Evolutionary conservation across 64 coral and sea anemone species (phyloP).

Genomic region (Porites lutea): DNA sequence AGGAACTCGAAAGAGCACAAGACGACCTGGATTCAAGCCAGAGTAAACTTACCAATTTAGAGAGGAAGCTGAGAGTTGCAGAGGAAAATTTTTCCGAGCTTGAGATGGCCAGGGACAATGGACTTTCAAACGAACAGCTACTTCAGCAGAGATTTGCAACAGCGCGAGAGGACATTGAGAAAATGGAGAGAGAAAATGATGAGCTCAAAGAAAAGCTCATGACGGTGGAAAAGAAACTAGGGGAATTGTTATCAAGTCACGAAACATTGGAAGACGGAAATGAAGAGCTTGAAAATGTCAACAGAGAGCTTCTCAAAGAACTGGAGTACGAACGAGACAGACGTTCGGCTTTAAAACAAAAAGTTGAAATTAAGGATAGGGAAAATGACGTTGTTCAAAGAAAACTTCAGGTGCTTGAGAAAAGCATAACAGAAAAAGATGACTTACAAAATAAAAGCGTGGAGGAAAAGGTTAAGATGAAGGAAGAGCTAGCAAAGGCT

Average conservation of each 20-base stretch:
- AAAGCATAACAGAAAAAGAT: conserved; percentile 69
- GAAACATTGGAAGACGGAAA: conserved; percentile 55
- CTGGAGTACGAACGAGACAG: conserved; percentile 74
- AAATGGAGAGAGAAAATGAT: conserved; percentile 56
- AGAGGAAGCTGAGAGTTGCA: conserved; percentile 54
- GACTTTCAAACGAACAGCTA: conserved; percentile 72
- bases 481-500: conserved; percentile 67
- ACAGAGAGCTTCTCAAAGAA: conserved; percentile 71
- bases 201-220: conserved; percentile 59
- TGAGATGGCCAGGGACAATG: conserved; percentile 66
- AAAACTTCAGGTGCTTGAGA: conserved; percentile 73
- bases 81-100: conserved; percentile 63
- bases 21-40: conserved; percentile 44
- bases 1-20: conserved; percentile 37
- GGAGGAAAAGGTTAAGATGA: conserved; percentile 82
- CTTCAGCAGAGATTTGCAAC: conserved; percentile 76
- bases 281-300: conserved; percentile 72
- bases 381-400: conserved; percentile 72
- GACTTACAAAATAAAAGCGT: conserved; percentile 57
- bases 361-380: conserved; percentile 65
- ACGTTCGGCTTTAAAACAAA: conserved; percentile 71
- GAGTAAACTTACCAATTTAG: conserved; percentile 54
- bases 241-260: conserved; percentile 54
- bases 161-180: conserved; percentile 58
- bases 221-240: conserved; percentile 70